A percentile compares a stretch with the other conserved stretches of the same genome.
phyloP scores from a whole-genome alignment of 1,140 invertebrate species.

The Temnothorax longispinosus region DNA sequence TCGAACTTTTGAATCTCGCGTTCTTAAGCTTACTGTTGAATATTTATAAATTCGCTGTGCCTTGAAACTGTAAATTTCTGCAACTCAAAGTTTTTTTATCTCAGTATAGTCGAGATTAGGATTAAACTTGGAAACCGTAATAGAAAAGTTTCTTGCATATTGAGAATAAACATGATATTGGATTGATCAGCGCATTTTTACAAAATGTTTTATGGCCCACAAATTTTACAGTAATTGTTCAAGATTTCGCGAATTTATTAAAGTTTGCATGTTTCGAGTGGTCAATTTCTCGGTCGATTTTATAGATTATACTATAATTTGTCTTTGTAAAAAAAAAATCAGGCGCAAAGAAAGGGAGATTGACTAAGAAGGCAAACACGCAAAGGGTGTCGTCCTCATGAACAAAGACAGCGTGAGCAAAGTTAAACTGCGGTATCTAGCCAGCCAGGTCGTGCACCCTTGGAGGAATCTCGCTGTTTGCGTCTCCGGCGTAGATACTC shows the following conservation, averaged over 20 bases:
- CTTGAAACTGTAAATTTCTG: neutral
- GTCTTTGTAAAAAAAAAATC: neutral
- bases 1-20: neutral
- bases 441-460: constrained; percentile 67
- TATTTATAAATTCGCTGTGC: neutral
- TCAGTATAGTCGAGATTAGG: neutral
- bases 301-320: neutral
- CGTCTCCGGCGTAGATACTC: constrained; percentile 67
- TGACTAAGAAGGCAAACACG: constrained; percentile 76
- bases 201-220: neutral
- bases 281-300: neutral
- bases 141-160: neutral
- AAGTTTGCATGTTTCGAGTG: neutral
- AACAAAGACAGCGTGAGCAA: constrained; percentile 77
- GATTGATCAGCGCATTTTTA: neutral
- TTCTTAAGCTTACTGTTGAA: neutral
- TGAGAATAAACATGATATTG: neutral
- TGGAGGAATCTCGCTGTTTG: constrained; percentile 63
- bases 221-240: neutral
- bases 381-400: constrained; percentile 68
- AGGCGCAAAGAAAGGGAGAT: constrained; percentile 60
- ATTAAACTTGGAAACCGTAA: neutral
- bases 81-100: neutral
- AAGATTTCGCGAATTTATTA: neutral
- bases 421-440: constrained; percentile 70